Evolutionary conservation across 2,113 vertebrate genomes (phyloP).

Genomic region (Cyprichromis sp.): DNA sequence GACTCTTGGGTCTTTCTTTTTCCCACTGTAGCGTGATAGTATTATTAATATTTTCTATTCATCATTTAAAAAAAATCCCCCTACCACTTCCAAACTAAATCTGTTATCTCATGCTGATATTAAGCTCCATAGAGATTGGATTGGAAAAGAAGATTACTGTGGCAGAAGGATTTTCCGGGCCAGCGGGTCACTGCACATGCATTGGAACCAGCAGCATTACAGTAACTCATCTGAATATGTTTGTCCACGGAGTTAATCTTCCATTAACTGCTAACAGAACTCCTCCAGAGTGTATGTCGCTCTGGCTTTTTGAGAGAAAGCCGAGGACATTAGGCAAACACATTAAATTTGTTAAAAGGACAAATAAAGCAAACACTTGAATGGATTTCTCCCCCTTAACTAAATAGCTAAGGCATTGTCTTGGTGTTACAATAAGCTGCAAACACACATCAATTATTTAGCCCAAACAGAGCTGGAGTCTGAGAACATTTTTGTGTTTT

Average conservation of each 20-base stretch:
- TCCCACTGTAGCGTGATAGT: background rate
- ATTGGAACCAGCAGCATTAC: background rate
- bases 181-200: conserved; percentile 14
- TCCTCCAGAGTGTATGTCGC: background rate
- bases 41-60: conserved; percentile 9
- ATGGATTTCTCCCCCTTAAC: background rate
- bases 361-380: background rate
- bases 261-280: background rate
- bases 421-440: background rate
- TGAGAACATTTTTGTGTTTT: background rate
- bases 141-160: conserved; percentile 39
- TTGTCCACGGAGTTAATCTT: background rate
- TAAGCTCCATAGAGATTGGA: conserved; percentile 31
- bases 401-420: background rate
- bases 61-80: background rate
- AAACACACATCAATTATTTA: conserved; percentile 20
- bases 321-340: background rate
- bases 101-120: conserved; percentile 19
- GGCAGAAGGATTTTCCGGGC: conserved; percentile 17
- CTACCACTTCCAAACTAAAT: conserved; percentile 1
- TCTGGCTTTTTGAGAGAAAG: background rate
- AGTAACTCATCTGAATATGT: background rate
- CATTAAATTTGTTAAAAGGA: background rate
- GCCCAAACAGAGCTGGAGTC: background rate
- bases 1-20: background rate